Evolutionary conservation across 1,140 invertebrate genomes (phyloP).

Genomic region (Coelopa frigida): DNA sequence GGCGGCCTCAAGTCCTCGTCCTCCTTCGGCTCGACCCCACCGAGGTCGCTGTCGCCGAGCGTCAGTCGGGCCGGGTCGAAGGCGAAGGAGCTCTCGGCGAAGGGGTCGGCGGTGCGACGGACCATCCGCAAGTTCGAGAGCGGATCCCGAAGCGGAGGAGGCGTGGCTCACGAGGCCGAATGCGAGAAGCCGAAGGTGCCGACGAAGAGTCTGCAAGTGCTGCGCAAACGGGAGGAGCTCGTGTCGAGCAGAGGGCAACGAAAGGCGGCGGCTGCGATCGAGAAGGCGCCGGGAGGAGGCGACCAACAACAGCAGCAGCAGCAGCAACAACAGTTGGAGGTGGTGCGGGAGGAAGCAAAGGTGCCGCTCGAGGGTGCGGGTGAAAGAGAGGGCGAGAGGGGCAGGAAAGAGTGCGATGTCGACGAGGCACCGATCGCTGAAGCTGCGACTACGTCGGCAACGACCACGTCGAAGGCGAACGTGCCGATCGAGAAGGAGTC

Average conservation of each 20-base stretch:
- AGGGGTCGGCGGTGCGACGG: conserved; percentile 34
- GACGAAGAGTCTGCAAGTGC: conserved; percentile 33
- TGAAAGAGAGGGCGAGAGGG: background rate
- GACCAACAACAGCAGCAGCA: conserved; percentile 12
- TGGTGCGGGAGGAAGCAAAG: too few species aligned
- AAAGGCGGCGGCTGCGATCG: conserved; percentile 2
- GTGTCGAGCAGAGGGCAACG: conserved; percentile 10
- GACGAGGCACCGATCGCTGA: background rate
- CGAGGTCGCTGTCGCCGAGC: background rate
- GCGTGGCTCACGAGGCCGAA: background rate
- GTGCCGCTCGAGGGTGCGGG: background rate
- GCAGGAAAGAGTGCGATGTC: background rate
- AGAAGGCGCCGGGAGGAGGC: conserved; percentile 8
- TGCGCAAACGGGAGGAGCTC: conserved; percentile 31
- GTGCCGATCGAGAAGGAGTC: background rate
- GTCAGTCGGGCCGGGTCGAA: conserved; percentile 1
- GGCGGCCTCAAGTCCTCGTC: background rate
- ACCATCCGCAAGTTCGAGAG: conserved; percentile 47
- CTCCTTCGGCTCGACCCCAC: too few species aligned
- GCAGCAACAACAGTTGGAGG: background rate
- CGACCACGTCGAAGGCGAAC: background rate
- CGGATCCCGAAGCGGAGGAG: conserved; percentile 21
- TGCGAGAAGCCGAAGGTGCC: conserved; percentile 40
- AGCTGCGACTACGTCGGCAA: background rate
- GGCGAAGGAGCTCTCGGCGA: background rate